Evolutionary conservation across 2,113 vertebrate species (phyloP).

Genomic region (Raja brachyura): DNA sequence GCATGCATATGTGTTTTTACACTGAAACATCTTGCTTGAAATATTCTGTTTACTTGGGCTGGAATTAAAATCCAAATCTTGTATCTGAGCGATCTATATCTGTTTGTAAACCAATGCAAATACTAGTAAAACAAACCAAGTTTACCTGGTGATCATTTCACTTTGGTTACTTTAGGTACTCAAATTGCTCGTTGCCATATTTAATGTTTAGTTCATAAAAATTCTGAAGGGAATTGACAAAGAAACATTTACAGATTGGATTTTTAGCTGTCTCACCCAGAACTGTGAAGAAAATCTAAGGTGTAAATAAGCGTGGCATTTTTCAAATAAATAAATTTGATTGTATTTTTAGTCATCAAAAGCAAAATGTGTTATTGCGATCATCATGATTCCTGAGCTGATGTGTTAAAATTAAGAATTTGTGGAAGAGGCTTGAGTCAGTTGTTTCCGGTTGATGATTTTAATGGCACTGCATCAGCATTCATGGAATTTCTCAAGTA

Average conservation of each 20-base stretch:
- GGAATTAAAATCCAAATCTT: background rate
- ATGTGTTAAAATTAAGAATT: background rate
- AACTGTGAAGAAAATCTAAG: background rate
- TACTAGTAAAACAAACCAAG: background rate
- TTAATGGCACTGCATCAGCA: background rate
- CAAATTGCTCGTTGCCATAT: background rate
- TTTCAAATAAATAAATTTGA: background rate
- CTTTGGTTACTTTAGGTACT: background rate
- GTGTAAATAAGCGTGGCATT: background rate
- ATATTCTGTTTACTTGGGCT: background rate
- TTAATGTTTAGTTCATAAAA: background rate
- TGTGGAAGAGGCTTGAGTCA: background rate
- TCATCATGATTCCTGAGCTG: background rate
- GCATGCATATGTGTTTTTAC: conserved; percentile 42
- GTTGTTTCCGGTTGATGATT: background rate
- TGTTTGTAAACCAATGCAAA: background rate
- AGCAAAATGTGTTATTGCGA: background rate
- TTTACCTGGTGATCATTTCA: background rate
- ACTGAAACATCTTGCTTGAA: background rate
- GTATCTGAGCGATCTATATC: background rate
- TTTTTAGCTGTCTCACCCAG: background rate
- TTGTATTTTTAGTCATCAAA: background rate
- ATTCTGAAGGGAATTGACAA: background rate
- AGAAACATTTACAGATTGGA: background rate
- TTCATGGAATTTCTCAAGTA: conserved; percentile 12